These are phyloP conservation scores for Yasuhikotakia modesta DNA, from an alignment of 2,797 vertebrate species.

Conservation along the genomic window DNA sequence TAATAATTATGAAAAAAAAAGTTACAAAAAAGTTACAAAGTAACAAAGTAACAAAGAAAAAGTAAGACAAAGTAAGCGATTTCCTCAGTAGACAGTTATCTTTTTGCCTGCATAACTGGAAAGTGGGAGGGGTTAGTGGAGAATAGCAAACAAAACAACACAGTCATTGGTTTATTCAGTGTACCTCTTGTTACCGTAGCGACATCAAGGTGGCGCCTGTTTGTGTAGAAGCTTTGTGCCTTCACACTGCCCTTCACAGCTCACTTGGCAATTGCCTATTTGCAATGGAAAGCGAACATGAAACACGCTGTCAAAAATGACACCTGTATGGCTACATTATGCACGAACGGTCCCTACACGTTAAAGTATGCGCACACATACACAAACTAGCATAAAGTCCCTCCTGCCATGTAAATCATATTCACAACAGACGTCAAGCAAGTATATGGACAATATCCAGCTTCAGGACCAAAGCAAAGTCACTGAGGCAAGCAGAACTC, in stretches of 20 bases:
- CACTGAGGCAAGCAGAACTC: slow-evolving; percentile 74
- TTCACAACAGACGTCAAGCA: slow-evolving; percentile 58
- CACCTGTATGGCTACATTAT: slow-evolving; percentile 68
- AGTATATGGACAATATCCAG: slow-evolving; percentile 67
- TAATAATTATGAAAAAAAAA: too few species aligned
- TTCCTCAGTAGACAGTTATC: neutral
- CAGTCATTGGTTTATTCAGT: slow-evolving; percentile 45
- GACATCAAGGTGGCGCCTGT: slow-evolving; percentile 55
- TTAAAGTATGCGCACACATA: slow-evolving; percentile 58
- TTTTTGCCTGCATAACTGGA: slow-evolving; percentile 74
- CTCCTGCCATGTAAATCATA: slow-evolving; percentile 60
- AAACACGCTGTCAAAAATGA: slow-evolving; percentile 60
- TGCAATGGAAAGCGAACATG: slow-evolving; percentile 56
- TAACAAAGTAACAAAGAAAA: too few species aligned
- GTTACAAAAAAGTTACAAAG: too few species aligned
- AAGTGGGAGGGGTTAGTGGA: slow-evolving; percentile 64
- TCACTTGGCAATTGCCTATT: slow-evolving; percentile 67
- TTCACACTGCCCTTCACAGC: slow-evolving; percentile 79
- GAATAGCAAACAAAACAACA: slow-evolving; percentile 32
- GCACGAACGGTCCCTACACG: slow-evolving; percentile 49
- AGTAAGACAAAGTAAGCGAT: slow-evolving; percentile 39
- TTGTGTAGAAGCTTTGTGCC: slow-evolving; percentile 75
- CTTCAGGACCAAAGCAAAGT: slow-evolving; percentile 60
- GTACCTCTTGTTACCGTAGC: slow-evolving; percentile 53
- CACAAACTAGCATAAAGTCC: slow-evolving; percentile 55